A percentile compares a stretch with the other conserved stretches of the same genome.
phyloP scores from a whole-genome alignment of 1,140 invertebrate genomes.

The Schmidtea mediterranea region DNA sequence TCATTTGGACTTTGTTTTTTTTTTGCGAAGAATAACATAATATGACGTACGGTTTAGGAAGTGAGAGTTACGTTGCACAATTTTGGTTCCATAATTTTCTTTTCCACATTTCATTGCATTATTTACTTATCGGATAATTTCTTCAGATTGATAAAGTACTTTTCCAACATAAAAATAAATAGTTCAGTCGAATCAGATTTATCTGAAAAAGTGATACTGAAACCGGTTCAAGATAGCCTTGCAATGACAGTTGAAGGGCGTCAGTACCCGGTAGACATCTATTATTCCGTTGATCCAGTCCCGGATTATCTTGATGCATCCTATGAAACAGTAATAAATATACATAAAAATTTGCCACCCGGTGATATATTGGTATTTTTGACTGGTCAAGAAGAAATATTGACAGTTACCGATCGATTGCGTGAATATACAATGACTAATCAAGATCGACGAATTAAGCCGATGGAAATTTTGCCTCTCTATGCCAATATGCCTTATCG shows the following conservation, averaged over 20 bases:
- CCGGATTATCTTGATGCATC: slow-evolving; percentile 90
- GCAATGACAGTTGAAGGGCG: slow-evolving; percentile 28
- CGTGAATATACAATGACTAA: not conserved
- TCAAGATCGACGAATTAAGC: not conserved
- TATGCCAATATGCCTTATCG: not conserved
- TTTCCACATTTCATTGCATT: no score
- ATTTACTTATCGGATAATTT: no score
- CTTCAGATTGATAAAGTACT: no score
- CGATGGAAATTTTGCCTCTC: not conserved
- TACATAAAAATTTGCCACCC: slow-evolving; percentile 62
- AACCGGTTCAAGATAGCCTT: slow-evolving; percentile 51
- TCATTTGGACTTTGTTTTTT: no score
- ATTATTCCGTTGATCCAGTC: slow-evolving; percentile 70
- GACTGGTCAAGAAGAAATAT: slow-evolving; percentile 95
- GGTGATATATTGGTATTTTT: slow-evolving; percentile 69
- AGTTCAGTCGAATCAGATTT: no score
- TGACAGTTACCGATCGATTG: slow-evolving; percentile 30
- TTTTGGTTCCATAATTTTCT: no score
- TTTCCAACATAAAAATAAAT: no score
- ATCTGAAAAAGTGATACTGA: no score
- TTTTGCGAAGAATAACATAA: no score
- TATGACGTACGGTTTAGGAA: no score
- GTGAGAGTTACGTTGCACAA: no score
- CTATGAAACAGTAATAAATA: slow-evolving; percentile 80
- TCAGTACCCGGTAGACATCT: slow-evolving; percentile 63